phyloP scores from a whole-genome alignment of 2,113 vertebrate genomes.

The Leptocoma aspasia region DNA sequence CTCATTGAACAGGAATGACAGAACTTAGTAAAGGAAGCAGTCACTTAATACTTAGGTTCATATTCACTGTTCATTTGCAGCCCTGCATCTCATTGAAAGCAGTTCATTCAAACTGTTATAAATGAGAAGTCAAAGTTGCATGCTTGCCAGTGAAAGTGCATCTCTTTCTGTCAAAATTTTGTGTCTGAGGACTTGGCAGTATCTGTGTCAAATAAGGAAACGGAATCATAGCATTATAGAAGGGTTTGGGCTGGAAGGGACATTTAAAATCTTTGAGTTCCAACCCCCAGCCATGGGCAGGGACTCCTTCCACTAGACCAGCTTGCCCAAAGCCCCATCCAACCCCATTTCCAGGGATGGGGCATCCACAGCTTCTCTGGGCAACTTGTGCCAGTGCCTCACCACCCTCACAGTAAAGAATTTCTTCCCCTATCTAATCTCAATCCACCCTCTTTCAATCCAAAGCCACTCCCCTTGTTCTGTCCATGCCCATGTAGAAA shows the following conservation, averaged over 20 bases:
- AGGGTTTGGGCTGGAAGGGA: not conserved
- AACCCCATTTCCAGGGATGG: not conserved
- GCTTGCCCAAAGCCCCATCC: not conserved
- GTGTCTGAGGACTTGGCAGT: not conserved
- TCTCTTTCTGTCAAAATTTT: not conserved
- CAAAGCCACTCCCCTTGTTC: not conserved
- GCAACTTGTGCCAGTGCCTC: not conserved
- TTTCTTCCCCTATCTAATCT: not conserved
- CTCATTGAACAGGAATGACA: not conserved
- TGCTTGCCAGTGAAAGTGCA: not conserved
- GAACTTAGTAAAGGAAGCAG: not conserved
- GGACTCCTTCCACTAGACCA: not conserved
- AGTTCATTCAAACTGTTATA: not conserved
- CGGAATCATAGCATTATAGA: not conserved
- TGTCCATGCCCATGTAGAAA: not conserved
- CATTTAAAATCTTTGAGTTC: not conserved
- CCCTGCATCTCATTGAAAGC: not conserved
- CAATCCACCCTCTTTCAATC: not conserved
- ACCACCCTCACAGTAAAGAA: not conserved
- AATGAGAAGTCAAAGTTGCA: not conserved
- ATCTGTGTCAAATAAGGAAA: not conserved
- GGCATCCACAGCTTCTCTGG: not conserved
- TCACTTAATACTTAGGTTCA: not conserved
- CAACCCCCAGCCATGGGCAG: not conserved
- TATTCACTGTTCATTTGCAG: not conserved